Evolutionary conservation across 2,888 invertebrate genomes (phyloP).

Genomic region (Euspilapteryx auroguttella): DNA sequence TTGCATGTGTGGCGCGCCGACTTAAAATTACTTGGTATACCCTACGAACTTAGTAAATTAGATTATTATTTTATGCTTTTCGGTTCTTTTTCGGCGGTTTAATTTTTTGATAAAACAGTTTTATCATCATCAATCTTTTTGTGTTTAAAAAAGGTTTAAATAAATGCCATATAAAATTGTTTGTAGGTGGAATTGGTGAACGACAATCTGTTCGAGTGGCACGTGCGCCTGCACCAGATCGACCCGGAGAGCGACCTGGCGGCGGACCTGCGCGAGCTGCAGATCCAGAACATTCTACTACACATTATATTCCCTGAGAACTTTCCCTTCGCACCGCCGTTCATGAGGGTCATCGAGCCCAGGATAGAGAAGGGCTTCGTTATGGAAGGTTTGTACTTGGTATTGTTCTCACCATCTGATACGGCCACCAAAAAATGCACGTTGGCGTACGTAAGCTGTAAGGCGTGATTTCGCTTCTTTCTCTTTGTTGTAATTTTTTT

Average conservation of each 20-base stretch:
- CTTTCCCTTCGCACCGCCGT: slow-evolving; percentile 87
- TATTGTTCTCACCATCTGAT: neutral
- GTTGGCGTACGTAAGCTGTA: no score
- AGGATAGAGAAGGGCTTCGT: slow-evolving; percentile 84
- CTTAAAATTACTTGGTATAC: no score
- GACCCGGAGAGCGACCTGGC: slow-evolving; percentile 84
- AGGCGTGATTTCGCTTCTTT: no score
- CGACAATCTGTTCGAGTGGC: slow-evolving; percentile 88
- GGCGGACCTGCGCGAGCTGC: slow-evolving; percentile 77
- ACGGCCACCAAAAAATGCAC: neutral
- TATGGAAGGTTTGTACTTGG: slow-evolving; percentile 88
- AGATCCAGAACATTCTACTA: slow-evolving; percentile 73
- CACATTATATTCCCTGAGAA: slow-evolving; percentile 85
- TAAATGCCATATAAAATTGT: no score
- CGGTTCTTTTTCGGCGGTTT: no score
- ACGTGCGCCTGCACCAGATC: slow-evolving; percentile 77
- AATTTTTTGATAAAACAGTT: no score
- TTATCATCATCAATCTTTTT: no score
- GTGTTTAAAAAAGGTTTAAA: no score
- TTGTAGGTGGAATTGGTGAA: slow-evolving; percentile 77
- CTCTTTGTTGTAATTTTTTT: no score
- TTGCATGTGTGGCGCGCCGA: no score
- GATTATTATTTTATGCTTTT: no score
- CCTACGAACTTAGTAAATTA: no score
- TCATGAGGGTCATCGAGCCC: slow-evolving; percentile 80